Conservation (phyloP, 1,140 invertebrate species). For the Drosophila neocordata region DNA sequence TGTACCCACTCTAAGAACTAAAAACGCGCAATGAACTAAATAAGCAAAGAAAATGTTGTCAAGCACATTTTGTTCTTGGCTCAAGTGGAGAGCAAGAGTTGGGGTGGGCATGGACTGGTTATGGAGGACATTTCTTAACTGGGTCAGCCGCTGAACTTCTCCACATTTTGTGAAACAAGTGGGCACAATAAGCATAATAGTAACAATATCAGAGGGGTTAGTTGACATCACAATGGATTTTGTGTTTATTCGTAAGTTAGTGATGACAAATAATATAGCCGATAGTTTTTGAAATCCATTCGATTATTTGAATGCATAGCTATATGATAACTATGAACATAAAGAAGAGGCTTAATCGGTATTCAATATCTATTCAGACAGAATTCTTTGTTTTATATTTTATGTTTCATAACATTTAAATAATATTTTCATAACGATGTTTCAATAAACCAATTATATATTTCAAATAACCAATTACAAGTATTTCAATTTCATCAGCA, state of each 20-base stretch:
- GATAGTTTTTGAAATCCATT: background rate
- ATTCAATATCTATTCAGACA: no score
- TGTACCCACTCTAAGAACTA: background rate
- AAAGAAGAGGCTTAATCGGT: no score
- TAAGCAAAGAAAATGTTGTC: slow-evolving; percentile 32
- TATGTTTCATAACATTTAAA: no score
- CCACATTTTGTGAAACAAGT: slow-evolving; percentile 6
- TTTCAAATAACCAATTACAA: no score
- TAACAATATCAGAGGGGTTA: background rate
- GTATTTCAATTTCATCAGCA: no score
- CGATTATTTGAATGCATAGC: no score
- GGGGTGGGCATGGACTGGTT: background rate
- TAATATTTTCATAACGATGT: no score
- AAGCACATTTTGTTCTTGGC: slow-evolving; percentile 27
- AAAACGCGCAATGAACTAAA: slow-evolving; percentile 35
- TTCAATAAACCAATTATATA: no score
- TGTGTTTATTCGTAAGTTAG: background rate
- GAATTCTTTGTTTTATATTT: no score
- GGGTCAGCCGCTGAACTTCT: slow-evolving; percentile 20
- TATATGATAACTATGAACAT: no score
- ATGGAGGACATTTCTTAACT: slow-evolving; percentile 16
- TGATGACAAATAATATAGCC: background rate
- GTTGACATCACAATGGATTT: background rate
- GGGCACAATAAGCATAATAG: slow-evolving; percentile 9
- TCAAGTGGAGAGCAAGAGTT: background rate